These are phyloP conservation scores for Formica aserva DNA, from an alignment of 2,888 invertebrate species.

Conservation along the genomic window DNA sequence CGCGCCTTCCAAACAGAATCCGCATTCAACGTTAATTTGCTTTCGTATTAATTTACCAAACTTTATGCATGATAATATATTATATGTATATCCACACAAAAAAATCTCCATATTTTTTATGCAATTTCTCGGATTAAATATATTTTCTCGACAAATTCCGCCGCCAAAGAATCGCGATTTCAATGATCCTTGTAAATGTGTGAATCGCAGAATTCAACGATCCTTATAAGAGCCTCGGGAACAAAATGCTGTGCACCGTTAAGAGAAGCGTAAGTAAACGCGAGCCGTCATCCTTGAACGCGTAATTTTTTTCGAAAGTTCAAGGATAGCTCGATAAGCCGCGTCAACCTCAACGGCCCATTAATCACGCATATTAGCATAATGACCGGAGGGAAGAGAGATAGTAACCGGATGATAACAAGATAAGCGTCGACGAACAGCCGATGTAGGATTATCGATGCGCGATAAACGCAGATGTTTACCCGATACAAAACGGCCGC, in stretches of 20 bases:
- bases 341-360: constrained; percentile 75
- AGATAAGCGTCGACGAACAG: constrained; percentile 20
- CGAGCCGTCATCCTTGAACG: constrained; percentile 76
- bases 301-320: constrained; percentile 72
- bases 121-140: neutral
- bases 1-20: constrained; percentile 1
- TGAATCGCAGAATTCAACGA: neutral
- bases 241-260: constrained; percentile 48
- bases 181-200: neutral
- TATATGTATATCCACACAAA: neutral
- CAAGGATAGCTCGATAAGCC: constrained; percentile 67
- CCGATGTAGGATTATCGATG: constrained; percentile 17
- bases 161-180: neutral
- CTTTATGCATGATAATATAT: neutral
- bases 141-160: neutral
- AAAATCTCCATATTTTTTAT: neutral
- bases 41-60: constrained; percentile 10
- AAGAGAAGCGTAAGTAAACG: constrained; percentile 42
- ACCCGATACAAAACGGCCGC: neutral
- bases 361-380: constrained; percentile 74
- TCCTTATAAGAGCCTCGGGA: neutral
- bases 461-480: constrained; percentile 4
- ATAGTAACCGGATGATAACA: constrained; percentile 23
- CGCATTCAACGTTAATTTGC: neutral
- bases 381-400: constrained; percentile 26